Base-by-base conservation (phyloP, 2,888 invertebrate species). In the Odontocolon sp. region DNA sequence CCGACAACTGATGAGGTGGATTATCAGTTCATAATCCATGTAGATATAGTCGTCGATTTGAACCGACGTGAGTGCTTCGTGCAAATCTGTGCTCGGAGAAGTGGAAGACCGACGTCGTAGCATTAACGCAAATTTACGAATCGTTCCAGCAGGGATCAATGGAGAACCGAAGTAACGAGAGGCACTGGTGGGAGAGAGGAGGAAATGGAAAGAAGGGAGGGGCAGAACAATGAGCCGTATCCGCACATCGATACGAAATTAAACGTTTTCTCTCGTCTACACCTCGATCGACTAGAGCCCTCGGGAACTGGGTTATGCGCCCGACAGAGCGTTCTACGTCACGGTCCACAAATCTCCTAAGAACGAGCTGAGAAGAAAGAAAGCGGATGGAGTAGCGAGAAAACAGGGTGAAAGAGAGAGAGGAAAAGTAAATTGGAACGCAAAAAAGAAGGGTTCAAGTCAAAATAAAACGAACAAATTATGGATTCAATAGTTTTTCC, bases 221-320 rank as follows among this genome's bases (percentile, higher is more conserved):
- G 45, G 21, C 6, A 2, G 50, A 69, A 69, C 69, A 69, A 69
- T 69, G 57, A 59, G 38, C 47, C 47, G 45, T 50, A 52, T 59
- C 38, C 33, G 21, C 33, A 38, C 69, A 59, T 69, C 69, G 69
- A 59, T 69, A 59, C 69, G 69, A 76, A 78, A 76, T 69, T 70
- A 57, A 66, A 76, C 77, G 76, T 57, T 74, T 57, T 76, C 67
- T 45, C 57, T 57, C 72, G 70, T 71, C 71, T 66, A 57, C 68
- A 71, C 68, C 73, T 72, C 33, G 75, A 73, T 64, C 68, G 52
- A 50, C 67, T 40, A 45, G 61, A 59, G 61, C 68, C 73, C 63
- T 47, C 54, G 64, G 52, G 61, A 81, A 80, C 59, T 83, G 66
- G 80, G 81, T 82, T 80, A 80, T 74, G 68, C 73, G 75, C 71